Evolutionary conservation across 2,888 invertebrate genomes (phyloP).

Genomic region (Agrotis segetum): DNA sequence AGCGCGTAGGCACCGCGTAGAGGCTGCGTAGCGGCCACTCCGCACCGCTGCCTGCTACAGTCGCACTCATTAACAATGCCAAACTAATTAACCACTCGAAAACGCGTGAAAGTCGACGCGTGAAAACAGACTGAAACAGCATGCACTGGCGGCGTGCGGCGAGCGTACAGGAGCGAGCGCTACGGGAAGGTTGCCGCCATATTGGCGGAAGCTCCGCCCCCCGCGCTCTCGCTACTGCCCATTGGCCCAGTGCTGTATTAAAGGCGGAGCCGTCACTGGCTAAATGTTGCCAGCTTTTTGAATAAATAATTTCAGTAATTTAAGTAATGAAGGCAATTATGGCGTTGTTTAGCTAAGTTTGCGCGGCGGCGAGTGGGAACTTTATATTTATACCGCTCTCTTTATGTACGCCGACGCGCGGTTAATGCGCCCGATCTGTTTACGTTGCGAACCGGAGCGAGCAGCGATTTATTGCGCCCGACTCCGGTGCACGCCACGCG

Average conservation of each 20-base stretch:
- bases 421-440: slow-evolving; percentile 91
- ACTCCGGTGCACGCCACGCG: slow-evolving; percentile 85
- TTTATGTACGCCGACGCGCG: slow-evolving; percentile 90
- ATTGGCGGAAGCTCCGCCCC: slow-evolving; percentile 86
- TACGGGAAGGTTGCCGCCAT: slow-evolving; percentile 84
- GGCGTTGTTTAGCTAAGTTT: slow-evolving; percentile 91
- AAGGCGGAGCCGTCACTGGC: slow-evolving; percentile 80
- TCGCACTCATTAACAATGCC: slow-evolving; percentile 76
- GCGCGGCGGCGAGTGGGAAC: slow-evolving; percentile 90
- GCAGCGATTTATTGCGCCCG: slow-evolving; percentile 87
- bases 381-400: slow-evolving; percentile 91
- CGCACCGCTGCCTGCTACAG: slow-evolving; percentile 62
- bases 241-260: slow-evolving; percentile 77
- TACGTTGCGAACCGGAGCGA: slow-evolving; percentile 83
- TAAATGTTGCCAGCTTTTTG: slow-evolving; percentile 91
- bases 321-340: slow-evolving; percentile 92
- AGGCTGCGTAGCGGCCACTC: slow-evolving; percentile 62
- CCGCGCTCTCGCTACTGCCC: slow-evolving; percentile 63
- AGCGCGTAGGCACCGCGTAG: slow-evolving; percentile 62
- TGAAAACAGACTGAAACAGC: slow-evolving; percentile 79
- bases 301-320: slow-evolving; percentile 91
- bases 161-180: slow-evolving; percentile 72
- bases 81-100: slow-evolving; percentile 78
- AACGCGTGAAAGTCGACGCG: slow-evolving; percentile 77
- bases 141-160: slow-evolving; percentile 72